phyloP scores from a whole-genome alignment of 2,888 invertebrate species.

The Limenitis camilla region DNA sequence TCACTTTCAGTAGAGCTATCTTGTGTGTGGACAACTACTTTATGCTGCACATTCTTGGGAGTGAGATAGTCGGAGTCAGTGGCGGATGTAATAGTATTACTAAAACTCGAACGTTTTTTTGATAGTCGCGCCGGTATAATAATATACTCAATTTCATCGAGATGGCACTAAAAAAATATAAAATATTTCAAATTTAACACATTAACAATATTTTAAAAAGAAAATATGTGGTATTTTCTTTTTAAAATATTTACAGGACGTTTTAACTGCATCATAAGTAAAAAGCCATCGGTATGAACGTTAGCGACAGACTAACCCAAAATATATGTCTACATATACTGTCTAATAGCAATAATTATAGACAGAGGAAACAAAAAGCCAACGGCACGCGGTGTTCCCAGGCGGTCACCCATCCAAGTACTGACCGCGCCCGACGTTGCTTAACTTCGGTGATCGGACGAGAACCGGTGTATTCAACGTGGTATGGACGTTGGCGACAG shows the following conservation, averaged over 20 bases:
- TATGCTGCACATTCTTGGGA: slow-evolving; percentile 43
- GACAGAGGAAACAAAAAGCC: no score
- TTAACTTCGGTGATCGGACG: slow-evolving; percentile 35
- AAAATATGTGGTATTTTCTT: no score
- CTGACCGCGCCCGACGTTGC: slow-evolving; percentile 46
- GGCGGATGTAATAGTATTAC: slow-evolving; percentile 53
- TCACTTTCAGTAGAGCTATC: slow-evolving; percentile 48
- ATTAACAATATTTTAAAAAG: neutral
- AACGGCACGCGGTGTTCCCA: slow-evolving; percentile 51
- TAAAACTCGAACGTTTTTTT: slow-evolving; percentile 45
- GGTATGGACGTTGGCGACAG: slow-evolving; percentile 16
- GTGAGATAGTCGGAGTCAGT: slow-evolving; percentile 52
- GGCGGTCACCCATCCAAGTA: slow-evolving; percentile 56
- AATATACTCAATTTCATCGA: slow-evolving; percentile 58
- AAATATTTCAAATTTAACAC: neutral
- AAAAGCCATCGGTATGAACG: no score
- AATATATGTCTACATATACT: no score
- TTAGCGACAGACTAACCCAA: no score
- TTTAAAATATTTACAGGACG: no score
- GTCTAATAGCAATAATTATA: no score
- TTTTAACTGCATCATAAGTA: no score
- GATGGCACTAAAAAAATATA: slow-evolving; percentile 35
- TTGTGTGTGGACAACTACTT: slow-evolving; percentile 43
- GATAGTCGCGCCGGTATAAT: slow-evolving; percentile 53
- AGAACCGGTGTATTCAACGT: slow-evolving; percentile 25